Evolutionary conservation across 2,797 vertebrate genomes (phyloP), one percentile per base, ranked within the genome.

Genomic region (Ctenopoma kingsleyae): DNA sequence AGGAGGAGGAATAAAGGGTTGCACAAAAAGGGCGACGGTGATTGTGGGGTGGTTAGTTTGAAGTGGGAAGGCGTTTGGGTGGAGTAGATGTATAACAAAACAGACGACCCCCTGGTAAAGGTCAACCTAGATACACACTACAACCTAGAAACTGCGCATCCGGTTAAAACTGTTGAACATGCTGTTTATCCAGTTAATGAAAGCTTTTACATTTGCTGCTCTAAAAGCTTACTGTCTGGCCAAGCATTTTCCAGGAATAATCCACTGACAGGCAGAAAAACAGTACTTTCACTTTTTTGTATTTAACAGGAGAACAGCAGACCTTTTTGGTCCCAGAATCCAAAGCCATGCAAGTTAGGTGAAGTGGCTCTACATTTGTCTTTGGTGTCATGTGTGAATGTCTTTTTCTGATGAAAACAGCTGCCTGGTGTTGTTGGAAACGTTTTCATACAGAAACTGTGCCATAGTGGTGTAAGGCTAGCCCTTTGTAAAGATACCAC

Each of bases 1-100:
- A 62, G 51, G 64, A 74, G 74, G 73, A 71, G 63, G 71, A 73
- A 81, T 67, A 47, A 74, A 73, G 44, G 41, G 43, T 57, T 70
- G 41, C 27, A 63, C 65, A 75, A 55, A 50, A 66, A 76, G n/a
- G 23, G 57, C 67, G 62, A 55, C 20, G 23, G 59, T 74, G 72
- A 79, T 78, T 78, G 76, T 72, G 22, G 52, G 60, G 62, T 25
- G 68, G 72, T 62, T 68, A 52, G 68, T 27, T 61, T 82, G 62
- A 81, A 82, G 74, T 75, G 59, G 40, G 25, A 60, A 67, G 57
- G 40, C 6, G 9, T 71, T 41, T 60, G 68, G 73, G 55, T 67
- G 82, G 64, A 86, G 76, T 15, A 20, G 36, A 54, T 74, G 53
- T 67, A 53, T 62, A 62, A 67, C 40, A 35, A 47, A 43, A 54